Base-by-base conservation (phyloP, 2,113 vertebrate genomes). In the Psilopogon haemacephalus region DNA sequence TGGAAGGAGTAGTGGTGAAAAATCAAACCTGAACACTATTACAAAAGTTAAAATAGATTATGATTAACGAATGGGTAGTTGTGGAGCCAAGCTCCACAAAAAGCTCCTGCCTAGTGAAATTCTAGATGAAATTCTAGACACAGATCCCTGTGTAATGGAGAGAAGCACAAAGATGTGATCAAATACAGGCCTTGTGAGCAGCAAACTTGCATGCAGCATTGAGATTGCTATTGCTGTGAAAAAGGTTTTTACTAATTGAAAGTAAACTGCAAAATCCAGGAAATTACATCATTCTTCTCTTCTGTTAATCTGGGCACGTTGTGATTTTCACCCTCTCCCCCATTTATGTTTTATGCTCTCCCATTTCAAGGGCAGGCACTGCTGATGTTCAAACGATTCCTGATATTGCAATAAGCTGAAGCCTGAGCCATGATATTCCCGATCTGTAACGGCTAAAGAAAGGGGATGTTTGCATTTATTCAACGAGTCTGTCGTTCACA, bases 1-100 rank as follows among this genome's bases (percentile, higher is more conserved):
- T 10, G 98, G 98, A 32, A 98, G 98, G 91, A 97, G 92, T 40
- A 97, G 97, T 63, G 54, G 94, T 2, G 97, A 98, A 82, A 98
- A 98, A 80, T 19, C 98, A 40, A 93, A 91, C 87, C 89, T 94
- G 94, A 96, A 79, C 68, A 2, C 91, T 75, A 98, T 98, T 73
- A 98, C 95, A 8, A 96, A 97, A 90, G 95, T 94, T 94, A 97
- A 97, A 91, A 96, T 98, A 88, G 97, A 89, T 67, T 98, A 95
- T 83, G 97, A 98, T 92, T 96, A 96, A 94, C n/a, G 54, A 83
- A 28, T 11, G 82, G 62, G 42, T 17, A 7, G 59, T 20, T 80
- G 78, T 50, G 71, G 89, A 86, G 89, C 48, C 63, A 21, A 68
- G 24, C 35, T 88, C 63, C 67, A 33, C 76, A 38, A 23, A 80